Evolutionary conservation across 2,797 vertebrate species (phyloP).

Genomic region (Protonibea diacanthus): DNA sequence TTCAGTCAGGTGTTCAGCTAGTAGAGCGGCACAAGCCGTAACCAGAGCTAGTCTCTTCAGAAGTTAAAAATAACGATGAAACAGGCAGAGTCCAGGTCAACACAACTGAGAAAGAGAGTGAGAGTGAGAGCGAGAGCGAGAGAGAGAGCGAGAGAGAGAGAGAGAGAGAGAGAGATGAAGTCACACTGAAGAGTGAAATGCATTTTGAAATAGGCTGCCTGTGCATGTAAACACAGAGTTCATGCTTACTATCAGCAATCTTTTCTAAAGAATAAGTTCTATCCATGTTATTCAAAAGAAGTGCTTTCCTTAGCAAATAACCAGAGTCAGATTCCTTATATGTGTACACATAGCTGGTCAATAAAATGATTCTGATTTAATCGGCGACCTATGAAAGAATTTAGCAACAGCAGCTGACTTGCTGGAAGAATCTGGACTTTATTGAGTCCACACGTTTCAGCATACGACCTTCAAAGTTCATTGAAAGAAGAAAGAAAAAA

Average conservation of each 20-base stretch:
- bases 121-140: not conserved
- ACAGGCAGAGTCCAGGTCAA: conserved; percentile 57
- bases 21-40: conserved; percentile 61
- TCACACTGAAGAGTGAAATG: conserved; percentile 37
- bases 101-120: conserved; percentile 18
- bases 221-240: conserved; percentile 40
- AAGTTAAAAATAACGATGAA: conserved; percentile 85
- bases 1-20: conserved; percentile 57
- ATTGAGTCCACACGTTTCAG: not conserved
- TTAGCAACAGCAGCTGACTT: not conserved
- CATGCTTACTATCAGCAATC: not conserved
- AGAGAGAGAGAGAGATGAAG: conserved; percentile 11
- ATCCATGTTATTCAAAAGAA: not conserved
- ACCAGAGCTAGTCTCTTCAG: conserved; percentile 77
- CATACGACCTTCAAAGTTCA: too few species aligned
- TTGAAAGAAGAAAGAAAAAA: too few species aligned
- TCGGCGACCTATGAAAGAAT: not conserved
- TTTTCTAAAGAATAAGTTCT: not conserved
- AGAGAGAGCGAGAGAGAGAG: conserved; percentile 24
- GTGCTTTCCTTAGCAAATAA: not conserved
- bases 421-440: not conserved
- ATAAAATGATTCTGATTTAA: too few species aligned
- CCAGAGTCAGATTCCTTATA: too few species aligned
- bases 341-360: too few species aligned
- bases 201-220: conserved; percentile 32